phyloP scores from a whole-genome alignment of 2,797 vertebrate genomes.

The Typhlichthys eigenmanni region DNA sequence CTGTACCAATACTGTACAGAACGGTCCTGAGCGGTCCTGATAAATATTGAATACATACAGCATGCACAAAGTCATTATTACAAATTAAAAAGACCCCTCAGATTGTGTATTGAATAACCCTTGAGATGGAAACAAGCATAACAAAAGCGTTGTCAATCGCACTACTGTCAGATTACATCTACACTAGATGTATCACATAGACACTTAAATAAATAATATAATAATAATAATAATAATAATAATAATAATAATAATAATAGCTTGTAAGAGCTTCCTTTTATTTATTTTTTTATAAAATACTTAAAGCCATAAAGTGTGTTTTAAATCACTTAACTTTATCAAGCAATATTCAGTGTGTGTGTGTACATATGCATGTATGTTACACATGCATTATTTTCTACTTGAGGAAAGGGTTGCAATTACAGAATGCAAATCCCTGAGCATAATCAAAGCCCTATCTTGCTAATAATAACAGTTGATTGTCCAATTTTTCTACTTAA shows the following conservation, averaged over 20 bases:
- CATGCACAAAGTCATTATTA: not conserved
- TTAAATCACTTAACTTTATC: not conserved
- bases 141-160: too few relatives aligned
- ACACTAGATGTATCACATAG: not conserved
- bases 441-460: constrained; percentile 22
- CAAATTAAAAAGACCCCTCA: too few relatives aligned
- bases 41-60: not conserved
- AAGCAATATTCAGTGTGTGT: not conserved
- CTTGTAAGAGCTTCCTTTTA: not conserved
- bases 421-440: constrained; percentile 38
- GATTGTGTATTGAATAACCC: too few relatives aligned
- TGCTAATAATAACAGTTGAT: constrained; percentile 14
- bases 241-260: too few relatives aligned
- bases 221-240: too few relatives aligned
- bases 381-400: too few relatives aligned
- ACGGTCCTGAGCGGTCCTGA: not conserved
- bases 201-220: too few relatives aligned
- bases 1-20: not conserved
- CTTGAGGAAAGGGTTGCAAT: constrained; percentile 16
- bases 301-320: too few relatives aligned
- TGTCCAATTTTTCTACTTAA: constrained; percentile 1
- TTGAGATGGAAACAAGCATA: too few relatives aligned
- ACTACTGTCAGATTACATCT: too few relatives aligned
- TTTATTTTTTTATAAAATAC: too few relatives aligned
- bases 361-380: not conserved